These are phyloP conservation scores for Chirona hameri DNA, from an alignment of 2,888 invertebrate species.

Conservation along the genomic window DNA sequence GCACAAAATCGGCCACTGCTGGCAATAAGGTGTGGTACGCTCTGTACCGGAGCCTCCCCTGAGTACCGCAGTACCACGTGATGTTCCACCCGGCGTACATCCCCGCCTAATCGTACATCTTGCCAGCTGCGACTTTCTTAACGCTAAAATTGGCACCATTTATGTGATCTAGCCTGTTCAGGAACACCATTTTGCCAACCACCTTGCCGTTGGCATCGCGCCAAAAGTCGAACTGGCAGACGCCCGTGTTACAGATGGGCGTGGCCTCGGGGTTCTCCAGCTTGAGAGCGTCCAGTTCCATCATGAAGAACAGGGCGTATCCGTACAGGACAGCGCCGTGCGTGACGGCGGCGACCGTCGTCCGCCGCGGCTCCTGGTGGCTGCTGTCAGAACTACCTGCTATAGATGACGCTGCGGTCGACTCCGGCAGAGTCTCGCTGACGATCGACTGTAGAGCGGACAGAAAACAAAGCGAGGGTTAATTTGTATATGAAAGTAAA, in stretches of 20 bases:
- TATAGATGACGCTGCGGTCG: not conserved
- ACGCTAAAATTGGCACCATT: constrained; percentile 6
- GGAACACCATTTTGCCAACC: not conserved
- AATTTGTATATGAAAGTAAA: too few relatives aligned
- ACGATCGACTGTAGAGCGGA: not conserved
- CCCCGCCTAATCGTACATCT: not conserved
- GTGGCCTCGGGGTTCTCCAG: not conserved
- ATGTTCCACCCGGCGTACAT: too few relatives aligned
- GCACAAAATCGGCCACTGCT: too few relatives aligned
- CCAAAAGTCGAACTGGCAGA: constrained; percentile 1
- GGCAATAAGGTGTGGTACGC: too few relatives aligned
- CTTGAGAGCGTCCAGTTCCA: not conserved
- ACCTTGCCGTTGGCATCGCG: not conserved
- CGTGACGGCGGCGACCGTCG: not conserved
- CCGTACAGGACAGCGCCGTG: constrained; percentile 1
- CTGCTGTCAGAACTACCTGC: not conserved
- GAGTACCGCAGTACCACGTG: too few relatives aligned
- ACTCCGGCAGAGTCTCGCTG: not conserved
- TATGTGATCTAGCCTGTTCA: constrained; percentile 5
- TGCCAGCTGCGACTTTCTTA: not conserved
- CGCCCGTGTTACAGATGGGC: constrained; percentile 24
- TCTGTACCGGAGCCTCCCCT: too few relatives aligned
- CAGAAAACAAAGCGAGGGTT: not conserved
- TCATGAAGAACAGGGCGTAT: constrained; percentile 2
- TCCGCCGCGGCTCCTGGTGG: not conserved